phyloP scores from a whole-genome alignment of 2,888 invertebrate genomes.

The Drosophila cognata region DNA sequence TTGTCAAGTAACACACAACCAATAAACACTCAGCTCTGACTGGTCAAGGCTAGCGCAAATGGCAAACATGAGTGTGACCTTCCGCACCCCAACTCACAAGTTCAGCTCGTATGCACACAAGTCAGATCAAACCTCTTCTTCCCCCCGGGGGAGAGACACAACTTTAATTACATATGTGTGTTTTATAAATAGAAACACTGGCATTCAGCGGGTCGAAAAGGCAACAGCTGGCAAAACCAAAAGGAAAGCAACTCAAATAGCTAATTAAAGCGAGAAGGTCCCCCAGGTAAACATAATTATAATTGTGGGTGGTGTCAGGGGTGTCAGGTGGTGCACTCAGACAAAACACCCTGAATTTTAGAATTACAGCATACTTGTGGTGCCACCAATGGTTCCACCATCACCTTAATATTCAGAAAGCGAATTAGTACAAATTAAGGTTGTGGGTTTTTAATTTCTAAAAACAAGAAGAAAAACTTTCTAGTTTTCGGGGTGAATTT shows the following conservation, averaged over 20 bases:
- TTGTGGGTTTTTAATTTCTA: neutral
- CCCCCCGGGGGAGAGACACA: neutral
- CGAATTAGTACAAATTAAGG: neutral
- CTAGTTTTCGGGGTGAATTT: neutral
- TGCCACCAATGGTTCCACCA: neutral
- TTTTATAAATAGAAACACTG: conserved; percentile 43
- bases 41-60: conserved; percentile 67
- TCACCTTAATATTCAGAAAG: neutral
- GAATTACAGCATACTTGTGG: neutral
- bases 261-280: conserved; percentile 67
- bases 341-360: neutral
- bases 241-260: conserved; percentile 51
- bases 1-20: conserved; percentile 23
- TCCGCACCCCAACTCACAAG: conserved; percentile 4
- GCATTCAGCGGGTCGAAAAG: conserved; percentile 33
- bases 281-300: conserved; percentile 43
- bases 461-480: neutral
- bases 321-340: neutral
- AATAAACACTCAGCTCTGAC: conserved; percentile 6
- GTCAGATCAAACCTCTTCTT: neutral
- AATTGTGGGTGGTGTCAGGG: conserved; percentile 12
- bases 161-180: conserved; percentile 9
- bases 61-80: conserved; percentile 64
- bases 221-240: conserved; percentile 39
- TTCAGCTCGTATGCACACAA: conserved; percentile 5